A percentile compares a stretch with the other conserved stretches of the same genome.
Conservation (phyloP, 2,797 vertebrate genomes). For the Tadarida brasiliensis region DNA sequence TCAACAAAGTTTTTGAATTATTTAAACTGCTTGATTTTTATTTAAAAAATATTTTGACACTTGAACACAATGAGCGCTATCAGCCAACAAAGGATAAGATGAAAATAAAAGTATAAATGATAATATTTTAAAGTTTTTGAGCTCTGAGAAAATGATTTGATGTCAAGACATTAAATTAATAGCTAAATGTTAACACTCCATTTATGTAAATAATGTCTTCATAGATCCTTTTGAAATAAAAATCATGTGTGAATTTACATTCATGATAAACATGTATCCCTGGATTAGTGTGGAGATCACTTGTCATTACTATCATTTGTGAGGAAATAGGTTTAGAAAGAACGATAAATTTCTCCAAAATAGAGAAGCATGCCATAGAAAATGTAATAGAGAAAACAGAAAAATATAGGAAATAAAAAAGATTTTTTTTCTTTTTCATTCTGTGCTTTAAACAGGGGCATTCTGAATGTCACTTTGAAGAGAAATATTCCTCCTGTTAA, state of each 20-base stretch:
- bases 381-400: neutral
- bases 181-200: neutral
- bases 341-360: neutral
- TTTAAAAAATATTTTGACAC: neutral
- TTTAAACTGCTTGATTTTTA: neutral
- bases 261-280: neutral
- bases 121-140: neutral
- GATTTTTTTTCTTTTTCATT: neutral
- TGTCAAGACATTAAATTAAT: neutral
- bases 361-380: neutral
- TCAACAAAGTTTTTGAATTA: neutral
- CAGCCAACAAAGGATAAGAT: neutral
- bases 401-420: neutral
- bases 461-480: neutral
- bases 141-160: neutral
- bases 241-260: neutral
- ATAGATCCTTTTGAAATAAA: conserved; percentile 2
- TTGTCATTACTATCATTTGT: neutral
- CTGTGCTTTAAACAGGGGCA: neutral
- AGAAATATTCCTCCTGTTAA: neutral
- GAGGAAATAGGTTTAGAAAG: neutral
- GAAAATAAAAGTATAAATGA: neutral
- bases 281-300: neutral
- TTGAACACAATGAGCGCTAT: neutral
- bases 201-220: neutral